A percentile compares a stretch with the other conserved stretches of the same genome.
Conservation (phyloP, 1,140 invertebrate genomes). For the Penaeus japonicus region DNA sequence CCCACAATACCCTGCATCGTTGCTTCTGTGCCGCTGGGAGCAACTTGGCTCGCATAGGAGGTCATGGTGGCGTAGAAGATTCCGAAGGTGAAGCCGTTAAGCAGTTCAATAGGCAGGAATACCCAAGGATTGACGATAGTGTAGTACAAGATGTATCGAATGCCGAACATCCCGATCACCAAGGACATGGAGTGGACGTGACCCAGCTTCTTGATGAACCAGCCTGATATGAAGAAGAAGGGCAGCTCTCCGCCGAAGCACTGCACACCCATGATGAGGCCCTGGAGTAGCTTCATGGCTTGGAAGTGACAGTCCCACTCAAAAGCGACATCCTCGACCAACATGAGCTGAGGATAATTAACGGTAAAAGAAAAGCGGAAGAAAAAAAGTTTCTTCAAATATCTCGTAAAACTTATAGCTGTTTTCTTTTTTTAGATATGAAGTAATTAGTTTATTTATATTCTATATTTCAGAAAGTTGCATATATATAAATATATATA, state of each 20-base stretch:
- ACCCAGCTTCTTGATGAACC: conserved; percentile 81
- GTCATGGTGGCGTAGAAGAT: conserved; percentile 88
- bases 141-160: conserved; percentile 85
- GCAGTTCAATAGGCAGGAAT: conserved; percentile 82
- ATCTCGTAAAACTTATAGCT: no score
- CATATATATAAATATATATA: no score
- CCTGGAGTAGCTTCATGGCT: conserved; percentile 80
- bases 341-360: conserved; percentile 61
- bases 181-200: conserved; percentile 83
- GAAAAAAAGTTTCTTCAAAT: no score
- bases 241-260: conserved; percentile 88
- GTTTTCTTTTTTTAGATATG: no score
- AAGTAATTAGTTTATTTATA: no score
- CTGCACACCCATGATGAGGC: conserved; percentile 78
- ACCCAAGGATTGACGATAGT: conserved; percentile 81
- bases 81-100: conserved; percentile 88
- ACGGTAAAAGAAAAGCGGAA: no score
- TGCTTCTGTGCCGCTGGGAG: conserved; percentile 77
- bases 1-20: conserved; percentile 75
- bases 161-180: conserved; percentile 77
- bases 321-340: conserved; percentile 76
- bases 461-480: no score
- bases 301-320: conserved; percentile 62
- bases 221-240: conserved; percentile 85
- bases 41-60: conserved; percentile 84